Base-by-base conservation (phyloP, 1,140 invertebrate genomes). In the Phocides pigmalion region DNA sequence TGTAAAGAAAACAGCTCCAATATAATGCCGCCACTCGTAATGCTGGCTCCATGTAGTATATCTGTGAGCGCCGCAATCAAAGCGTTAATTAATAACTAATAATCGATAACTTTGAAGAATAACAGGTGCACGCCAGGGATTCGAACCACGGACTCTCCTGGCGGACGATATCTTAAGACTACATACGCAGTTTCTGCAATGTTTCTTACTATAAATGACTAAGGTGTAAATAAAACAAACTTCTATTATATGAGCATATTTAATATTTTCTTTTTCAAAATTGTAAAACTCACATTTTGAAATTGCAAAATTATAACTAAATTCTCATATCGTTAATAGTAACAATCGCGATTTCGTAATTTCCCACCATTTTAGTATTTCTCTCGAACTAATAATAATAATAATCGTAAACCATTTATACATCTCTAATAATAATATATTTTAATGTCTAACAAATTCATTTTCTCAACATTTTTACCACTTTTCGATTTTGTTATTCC, bases 231-330 rank as follows among this genome's bases (percentile, higher is more conserved):
- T 82, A 78, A 87, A 85, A 84, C 67, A 70, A 51, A 28, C 11
- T 42, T 68, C 76, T 66, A 79, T 76, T 87, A 87, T 89, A 90
- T 89, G 88, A 90, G 88, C 88, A 89, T 90, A 89, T 90, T 90
- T 89, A 88, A 90, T 90, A 89, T 89, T 87, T 89, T 89, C 84
- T 84, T 89, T 86, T 90, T 90, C 85, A 90, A 90, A 90, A 90
- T 90, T 90, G 88, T 90, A 90, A 90, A 90, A 90, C 88, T 89
- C 88, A 90, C 88, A 90, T 89, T 90, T 90, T 90, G 88, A 90
- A 90, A 89, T 85, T 90, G 87, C 88, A 90, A 90, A 90, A 89
- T 90, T 90, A 90, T 88, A 88, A 89, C 88, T 90, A 89, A 89
- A 89, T 89, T 90, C 85, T 89, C 86, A 89, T 90, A 88, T 87